Percentiles rank a stretch among this genome's conserved stretches.
phyloP scores from a whole-genome alignment of 1,140 invertebrate genomes.

The Drosophila suzukii region DNA sequence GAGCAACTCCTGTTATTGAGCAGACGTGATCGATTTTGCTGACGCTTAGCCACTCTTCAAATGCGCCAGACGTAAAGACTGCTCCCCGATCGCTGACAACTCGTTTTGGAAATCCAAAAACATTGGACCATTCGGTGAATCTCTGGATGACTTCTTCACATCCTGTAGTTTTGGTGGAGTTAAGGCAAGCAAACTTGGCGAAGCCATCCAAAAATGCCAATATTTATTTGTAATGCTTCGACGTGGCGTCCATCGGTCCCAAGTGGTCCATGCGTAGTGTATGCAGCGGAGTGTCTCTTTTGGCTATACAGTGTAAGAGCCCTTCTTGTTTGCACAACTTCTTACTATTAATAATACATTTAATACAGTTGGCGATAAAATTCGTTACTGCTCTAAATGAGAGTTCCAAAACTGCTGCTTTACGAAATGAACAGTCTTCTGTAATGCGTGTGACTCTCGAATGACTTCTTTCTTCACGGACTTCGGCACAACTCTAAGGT shows the following conservation, averaged over 20 bases:
- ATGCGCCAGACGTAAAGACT: too few species aligned
- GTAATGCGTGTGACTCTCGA: not conserved
- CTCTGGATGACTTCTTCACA: not conserved
- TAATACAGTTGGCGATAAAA: not conserved
- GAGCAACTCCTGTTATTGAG: not conserved
- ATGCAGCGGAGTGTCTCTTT: not conserved
- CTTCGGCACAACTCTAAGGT: too few species aligned
- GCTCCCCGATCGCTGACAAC: not conserved
- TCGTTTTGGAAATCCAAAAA: not conserved
- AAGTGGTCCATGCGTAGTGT: not conserved
- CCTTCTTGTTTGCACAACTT: not conserved
- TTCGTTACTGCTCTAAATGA: not conserved
- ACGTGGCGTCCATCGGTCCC: not conserved
- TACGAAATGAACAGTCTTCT: not conserved
- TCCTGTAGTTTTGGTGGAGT: not conserved
- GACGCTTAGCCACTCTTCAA: too few species aligned
- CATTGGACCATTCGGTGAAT: constrained; percentile 2
- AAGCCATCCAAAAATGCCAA: not conserved
- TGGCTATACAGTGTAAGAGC: not conserved
- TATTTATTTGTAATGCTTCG: constrained; percentile 1
- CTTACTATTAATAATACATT: not conserved
- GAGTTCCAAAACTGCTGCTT: not conserved
- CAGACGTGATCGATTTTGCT: not conserved
- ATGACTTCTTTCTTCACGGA: not conserved
- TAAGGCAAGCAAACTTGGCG: not conserved